A percentile compares a stretch with the other conserved stretches of the same genome.
Conservation (phyloP, 2,113 vertebrate species). For the Dipodomys spectabilis region DNA sequence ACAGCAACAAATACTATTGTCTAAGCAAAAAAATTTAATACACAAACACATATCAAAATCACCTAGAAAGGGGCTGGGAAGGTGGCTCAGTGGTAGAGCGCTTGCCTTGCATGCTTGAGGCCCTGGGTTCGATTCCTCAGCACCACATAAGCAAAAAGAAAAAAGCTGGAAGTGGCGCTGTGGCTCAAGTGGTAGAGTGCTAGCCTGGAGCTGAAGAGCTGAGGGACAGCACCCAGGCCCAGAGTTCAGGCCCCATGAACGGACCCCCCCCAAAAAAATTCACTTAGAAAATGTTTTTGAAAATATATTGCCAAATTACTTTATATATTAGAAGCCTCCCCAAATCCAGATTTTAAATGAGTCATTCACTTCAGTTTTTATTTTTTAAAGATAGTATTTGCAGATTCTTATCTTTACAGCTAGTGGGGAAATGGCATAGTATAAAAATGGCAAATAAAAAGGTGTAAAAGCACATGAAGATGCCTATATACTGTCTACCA, state of each 20-base stretch:
- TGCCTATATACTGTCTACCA: slow-evolving; percentile 84
- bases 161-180: too few relatives aligned
- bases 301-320: neutral
- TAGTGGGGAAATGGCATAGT: slow-evolving; percentile 84
- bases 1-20: neutral
- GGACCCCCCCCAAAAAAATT: neutral
- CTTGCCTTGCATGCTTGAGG: too few relatives aligned
- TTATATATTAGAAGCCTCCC: neutral
- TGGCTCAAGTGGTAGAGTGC: too few relatives aligned
- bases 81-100: too few relatives aligned
- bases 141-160: too few relatives aligned
- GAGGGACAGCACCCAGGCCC: too few relatives aligned
- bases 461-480: slow-evolving; percentile 67
- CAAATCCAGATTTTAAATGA: slow-evolving; percentile 70
- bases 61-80: neutral
- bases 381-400: slow-evolving; percentile 55
- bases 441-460: slow-evolving; percentile 83
- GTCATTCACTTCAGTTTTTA: slow-evolving; percentile 80
- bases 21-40: slow-evolving; percentile 22
- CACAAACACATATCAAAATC: neutral
- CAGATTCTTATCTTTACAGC: slow-evolving; percentile 82
- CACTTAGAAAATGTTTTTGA: neutral
- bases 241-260: too few relatives aligned
- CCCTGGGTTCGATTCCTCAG: too few relatives aligned
- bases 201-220: too few relatives aligned